Evolutionary conservation across 2,888 invertebrate species (phyloP).

Genomic region (Parapristionchus giblindavisi): DNA sequence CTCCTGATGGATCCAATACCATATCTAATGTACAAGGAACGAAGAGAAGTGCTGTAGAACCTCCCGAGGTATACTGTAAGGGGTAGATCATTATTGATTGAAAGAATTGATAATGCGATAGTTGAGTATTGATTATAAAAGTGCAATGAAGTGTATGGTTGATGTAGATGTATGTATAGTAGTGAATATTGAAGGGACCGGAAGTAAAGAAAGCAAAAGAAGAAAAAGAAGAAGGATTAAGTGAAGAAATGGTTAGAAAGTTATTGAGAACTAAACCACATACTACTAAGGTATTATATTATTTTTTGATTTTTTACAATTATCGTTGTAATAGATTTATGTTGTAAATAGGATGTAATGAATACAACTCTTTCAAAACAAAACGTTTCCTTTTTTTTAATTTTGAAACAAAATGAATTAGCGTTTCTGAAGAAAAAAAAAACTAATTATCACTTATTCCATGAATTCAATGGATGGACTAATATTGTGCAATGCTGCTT

Average conservation of each 20-base stretch:
- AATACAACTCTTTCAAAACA: too few species aligned
- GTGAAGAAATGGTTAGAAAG: constrained; percentile 77
- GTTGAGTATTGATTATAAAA: not conserved
- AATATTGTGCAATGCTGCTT: too few species aligned
- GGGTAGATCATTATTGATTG: not conserved
- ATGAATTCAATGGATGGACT: too few species aligned
- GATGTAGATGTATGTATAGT: not conserved
- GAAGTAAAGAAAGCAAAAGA: constrained; percentile 38
- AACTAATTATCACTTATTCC: too few species aligned
- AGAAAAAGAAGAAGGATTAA: constrained; percentile 46
- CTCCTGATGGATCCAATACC: not conserved
- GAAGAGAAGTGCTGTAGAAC: constrained; percentile 39
- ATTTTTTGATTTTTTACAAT: too few species aligned
- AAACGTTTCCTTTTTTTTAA: too few species aligned
- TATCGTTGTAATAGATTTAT: too few species aligned
- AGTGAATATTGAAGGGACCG: constrained; percentile 19
- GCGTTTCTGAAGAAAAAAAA: too few species aligned
- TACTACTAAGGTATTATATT: constrained; percentile 92
- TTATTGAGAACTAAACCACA: constrained; percentile 95
- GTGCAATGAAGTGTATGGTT: not conserved
- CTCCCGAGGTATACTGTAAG: constrained; percentile 3
- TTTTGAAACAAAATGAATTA: too few species aligned
- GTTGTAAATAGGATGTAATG: not conserved
- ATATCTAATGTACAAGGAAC: not conserved
- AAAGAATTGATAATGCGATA: not conserved